Evolutionary conservation across 2,888 invertebrate genomes (phyloP).

Genomic region (Galerucella calmariensis): DNA sequence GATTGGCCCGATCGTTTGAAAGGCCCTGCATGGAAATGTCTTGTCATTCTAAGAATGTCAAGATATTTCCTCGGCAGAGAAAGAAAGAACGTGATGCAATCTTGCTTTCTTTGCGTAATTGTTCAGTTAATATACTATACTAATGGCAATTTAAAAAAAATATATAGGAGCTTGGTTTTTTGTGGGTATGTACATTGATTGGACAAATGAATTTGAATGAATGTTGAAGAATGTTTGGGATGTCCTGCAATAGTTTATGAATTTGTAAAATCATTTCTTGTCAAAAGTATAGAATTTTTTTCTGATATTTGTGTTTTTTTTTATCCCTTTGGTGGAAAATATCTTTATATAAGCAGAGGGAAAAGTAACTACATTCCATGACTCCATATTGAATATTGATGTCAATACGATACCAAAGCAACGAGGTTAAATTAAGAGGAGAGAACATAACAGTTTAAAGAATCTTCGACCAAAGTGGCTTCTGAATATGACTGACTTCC

Average conservation of each 20-base stretch:
- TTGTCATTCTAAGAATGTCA: constrained; percentile 30
- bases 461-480: too few species aligned
- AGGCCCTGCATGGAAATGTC: constrained; percentile 30
- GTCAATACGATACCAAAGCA: too few species aligned
- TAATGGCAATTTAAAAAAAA: constrained; percentile 63
- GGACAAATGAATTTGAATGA: constrained; percentile 24
- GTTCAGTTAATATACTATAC: constrained; percentile 63
- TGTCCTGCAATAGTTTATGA: constrained; percentile 63
- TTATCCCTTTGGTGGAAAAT: neutral
- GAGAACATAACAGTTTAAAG: too few species aligned
- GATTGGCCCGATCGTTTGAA: constrained; percentile 29
- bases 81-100: constrained; percentile 39
- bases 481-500: too few species aligned
- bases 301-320: constrained; percentile 55
- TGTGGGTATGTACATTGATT: constrained; percentile 53
- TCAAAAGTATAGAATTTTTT: constrained; percentile 68
- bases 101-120: constrained; percentile 60
- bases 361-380: too few species aligned
- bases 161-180: constrained; percentile 67
- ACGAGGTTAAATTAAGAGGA: too few species aligned
- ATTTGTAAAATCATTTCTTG: constrained; percentile 70
- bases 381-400: too few species aligned
- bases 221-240: constrained; percentile 31
- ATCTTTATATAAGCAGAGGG: too few species aligned
- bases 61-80: constrained; percentile 26